Conservation (phyloP, 2,797 vertebrate genomes). For the Falco novaeseelandiae region DNA sequence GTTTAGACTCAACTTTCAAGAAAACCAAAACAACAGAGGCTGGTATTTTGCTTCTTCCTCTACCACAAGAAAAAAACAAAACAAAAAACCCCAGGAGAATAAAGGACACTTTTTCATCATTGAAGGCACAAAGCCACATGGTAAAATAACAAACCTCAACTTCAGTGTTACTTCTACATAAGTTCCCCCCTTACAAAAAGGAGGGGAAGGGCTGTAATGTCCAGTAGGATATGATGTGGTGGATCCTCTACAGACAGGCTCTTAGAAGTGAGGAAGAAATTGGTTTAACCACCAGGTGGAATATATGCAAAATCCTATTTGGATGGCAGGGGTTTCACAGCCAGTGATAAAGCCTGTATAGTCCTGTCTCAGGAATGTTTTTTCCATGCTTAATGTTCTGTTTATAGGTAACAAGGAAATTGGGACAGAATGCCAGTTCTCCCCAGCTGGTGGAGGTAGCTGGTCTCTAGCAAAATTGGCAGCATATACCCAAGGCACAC, state of each 20-base stretch:
- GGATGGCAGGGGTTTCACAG: neutral
- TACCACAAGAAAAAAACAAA: neutral
- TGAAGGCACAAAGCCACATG: neutral
- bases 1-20: neutral
- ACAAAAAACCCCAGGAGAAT: neutral
- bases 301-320: neutral
- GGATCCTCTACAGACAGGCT: neutral
- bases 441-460: neutral
- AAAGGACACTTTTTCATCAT: neutral
- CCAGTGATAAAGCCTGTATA: neutral
- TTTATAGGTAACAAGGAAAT: neutral
- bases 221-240: neutral
- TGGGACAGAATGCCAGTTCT: neutral
- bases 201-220: neutral
- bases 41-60: neutral
- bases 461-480: neutral
- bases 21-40: neutral
- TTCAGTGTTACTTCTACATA: neutral
- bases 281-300: neutral
- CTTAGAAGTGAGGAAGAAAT: neutral
- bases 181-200: fast-evolving
- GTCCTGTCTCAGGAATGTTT: neutral
- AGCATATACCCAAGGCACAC: neutral
- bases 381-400: neutral
- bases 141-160: neutral